phyloP scores from a whole-genome alignment of 2,888 invertebrate genomes.

The Seladonia tumulorum region DNA sequence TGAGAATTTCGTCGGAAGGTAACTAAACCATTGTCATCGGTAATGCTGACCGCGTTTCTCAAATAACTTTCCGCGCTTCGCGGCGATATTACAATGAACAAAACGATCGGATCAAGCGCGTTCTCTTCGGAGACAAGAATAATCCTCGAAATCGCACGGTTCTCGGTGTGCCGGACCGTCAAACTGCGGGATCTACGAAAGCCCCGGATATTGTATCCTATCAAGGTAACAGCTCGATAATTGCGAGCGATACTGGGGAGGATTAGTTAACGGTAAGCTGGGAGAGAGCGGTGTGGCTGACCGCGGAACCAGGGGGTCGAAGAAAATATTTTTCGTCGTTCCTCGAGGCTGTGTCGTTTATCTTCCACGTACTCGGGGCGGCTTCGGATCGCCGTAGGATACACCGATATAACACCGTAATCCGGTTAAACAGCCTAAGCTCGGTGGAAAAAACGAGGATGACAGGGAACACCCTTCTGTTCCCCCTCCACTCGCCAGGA shows the following conservation, averaged over 20 bases:
- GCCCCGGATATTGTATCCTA: not conserved
- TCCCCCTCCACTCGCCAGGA: not conserved
- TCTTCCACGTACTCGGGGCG: constrained; percentile 12
- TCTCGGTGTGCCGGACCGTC: not conserved
- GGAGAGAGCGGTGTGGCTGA: not conserved
- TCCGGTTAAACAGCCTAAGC: constrained; percentile 12
- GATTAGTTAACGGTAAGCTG: constrained; percentile 9
- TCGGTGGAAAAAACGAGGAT: not conserved
- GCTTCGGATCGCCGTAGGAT: constrained; percentile 30
- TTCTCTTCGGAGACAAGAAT: not conserved
- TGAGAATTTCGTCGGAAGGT: too few species aligned
- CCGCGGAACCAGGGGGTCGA: not conserved
- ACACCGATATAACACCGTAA: constrained; percentile 24
- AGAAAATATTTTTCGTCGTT: constrained; percentile 36
- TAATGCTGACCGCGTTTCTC: too few species aligned
- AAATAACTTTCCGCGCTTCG: not conserved
- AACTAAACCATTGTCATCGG: too few species aligned
- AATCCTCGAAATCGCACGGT: not conserved
- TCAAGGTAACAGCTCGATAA: constrained; percentile 26
- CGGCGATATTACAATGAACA: not conserved
- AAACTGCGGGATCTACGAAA: not conserved
- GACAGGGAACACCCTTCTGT: not conserved
- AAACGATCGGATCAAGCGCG: too few species aligned
- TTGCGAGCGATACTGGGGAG: constrained; percentile 5
- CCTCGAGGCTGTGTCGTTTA: constrained; percentile 27